Evolutionary conservation across 2,888 invertebrate genomes (phyloP).

Genomic region (Apantesis nais): DNA sequence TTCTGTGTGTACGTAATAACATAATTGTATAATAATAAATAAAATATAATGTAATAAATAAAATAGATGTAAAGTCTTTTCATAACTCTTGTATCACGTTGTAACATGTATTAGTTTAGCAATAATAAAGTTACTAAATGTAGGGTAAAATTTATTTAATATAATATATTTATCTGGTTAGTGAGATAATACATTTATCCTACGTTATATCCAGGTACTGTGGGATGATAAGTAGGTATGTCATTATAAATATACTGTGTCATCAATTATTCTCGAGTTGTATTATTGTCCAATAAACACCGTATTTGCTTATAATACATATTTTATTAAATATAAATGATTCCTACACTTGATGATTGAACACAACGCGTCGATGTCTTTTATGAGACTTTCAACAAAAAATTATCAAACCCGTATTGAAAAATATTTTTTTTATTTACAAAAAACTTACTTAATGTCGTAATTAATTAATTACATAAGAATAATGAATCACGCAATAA

Average conservation of each 20-base stretch:
- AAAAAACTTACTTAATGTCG: conserved; percentile 11
- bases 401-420: conserved; percentile 6
- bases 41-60: too few species aligned
- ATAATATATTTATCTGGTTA: too few species aligned
- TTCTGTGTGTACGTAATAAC: too few species aligned
- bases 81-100: too few species aligned
- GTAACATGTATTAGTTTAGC: too few species aligned
- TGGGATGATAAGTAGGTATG: background rate
- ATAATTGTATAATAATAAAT: too few species aligned
- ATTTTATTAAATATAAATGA: background rate
- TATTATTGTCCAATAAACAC: background rate
- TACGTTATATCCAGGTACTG: background rate
- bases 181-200: background rate
- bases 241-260: background rate
- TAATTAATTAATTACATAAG: background rate
- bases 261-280: background rate
- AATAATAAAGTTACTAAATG: too few species aligned
- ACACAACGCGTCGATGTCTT: conserved; percentile 68
- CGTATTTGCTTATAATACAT: background rate
- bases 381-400: conserved; percentile 26
- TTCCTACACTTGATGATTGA: background rate
- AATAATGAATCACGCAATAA: background rate
- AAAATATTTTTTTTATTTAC: conserved; percentile 3
- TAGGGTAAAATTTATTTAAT: too few species aligned
- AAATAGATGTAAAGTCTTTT: too few species aligned